phyloP scores from a whole-genome alignment of 2,888 invertebrate genomes.

The Cotesia congregata region DNA sequence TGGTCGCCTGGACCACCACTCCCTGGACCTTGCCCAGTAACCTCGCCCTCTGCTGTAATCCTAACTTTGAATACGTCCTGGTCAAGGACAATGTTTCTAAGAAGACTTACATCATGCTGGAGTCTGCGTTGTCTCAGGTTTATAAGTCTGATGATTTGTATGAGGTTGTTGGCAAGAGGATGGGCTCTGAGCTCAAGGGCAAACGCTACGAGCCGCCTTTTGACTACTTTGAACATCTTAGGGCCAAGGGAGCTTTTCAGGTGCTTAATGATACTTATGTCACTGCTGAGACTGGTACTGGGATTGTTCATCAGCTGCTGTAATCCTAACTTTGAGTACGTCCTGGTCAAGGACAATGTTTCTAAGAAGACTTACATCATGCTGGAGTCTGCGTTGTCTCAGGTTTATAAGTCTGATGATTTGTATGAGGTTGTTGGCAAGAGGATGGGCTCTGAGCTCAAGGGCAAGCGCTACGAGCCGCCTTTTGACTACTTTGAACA shows the following conservation, averaged over 20 bases:
- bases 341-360: conserved; percentile 81
- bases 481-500: conserved; percentile 89
- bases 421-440: conserved; percentile 85
- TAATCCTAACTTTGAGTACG: conserved; percentile 88
- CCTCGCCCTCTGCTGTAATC: conserved; percentile 93
- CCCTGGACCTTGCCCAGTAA: conserved; percentile 99
- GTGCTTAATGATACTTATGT: conserved; percentile 93
- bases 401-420: conserved; percentile 83
- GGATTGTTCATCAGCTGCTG: conserved; percentile 97
- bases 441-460: conserved; percentile 84
- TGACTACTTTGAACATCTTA: conserved; percentile 82
- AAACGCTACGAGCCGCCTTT: conserved; percentile 90
- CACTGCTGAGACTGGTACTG: conserved; percentile 96
- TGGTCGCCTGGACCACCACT: conserved; percentile 98
- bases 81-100: conserved; percentile 79
- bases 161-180: conserved; percentile 83
- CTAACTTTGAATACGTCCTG: conserved; percentile 87
- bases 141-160: conserved; percentile 87
- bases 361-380: conserved; percentile 83
- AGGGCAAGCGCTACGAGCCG: conserved; percentile 87
- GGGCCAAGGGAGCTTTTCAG: conserved; percentile 80
- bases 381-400: conserved; percentile 85
- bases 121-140: conserved; percentile 82
- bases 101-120: conserved; percentile 86
- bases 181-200: conserved; percentile 84